These are phyloP conservation scores for Hemitrygon akajei DNA, from an alignment of 2,797 vertebrate species.

Conservation along the genomic window DNA sequence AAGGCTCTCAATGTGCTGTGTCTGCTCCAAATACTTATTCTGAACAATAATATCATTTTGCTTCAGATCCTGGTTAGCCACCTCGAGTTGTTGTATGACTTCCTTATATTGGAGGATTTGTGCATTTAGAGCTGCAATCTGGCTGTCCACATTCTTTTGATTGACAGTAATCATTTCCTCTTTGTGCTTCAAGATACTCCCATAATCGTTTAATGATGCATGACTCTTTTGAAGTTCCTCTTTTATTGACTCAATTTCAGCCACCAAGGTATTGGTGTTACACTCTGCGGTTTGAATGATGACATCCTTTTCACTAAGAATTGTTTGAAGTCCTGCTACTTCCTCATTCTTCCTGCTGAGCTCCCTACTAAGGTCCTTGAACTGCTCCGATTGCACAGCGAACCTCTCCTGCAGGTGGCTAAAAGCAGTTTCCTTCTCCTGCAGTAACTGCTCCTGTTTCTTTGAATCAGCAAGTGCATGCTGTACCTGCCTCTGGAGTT, in stretches of 20 bases:
- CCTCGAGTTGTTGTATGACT: constrained; percentile 58
- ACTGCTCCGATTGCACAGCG: constrained; percentile 53
- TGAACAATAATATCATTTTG: constrained; percentile 67
- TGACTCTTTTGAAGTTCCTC: constrained; percentile 52
- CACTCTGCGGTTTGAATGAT: constrained; percentile 48
- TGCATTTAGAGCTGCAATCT: constrained; percentile 61
- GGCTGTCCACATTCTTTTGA: constrained; percentile 52
- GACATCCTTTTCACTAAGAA: constrained; percentile 48
- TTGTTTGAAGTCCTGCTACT: constrained; percentile 51
- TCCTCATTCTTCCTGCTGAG: constrained; percentile 56
- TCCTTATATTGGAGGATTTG: constrained; percentile 64
- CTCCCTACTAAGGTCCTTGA: constrained; percentile 48
- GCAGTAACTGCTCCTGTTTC: constrained; percentile 45
- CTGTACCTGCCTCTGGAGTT: constrained; percentile 54
- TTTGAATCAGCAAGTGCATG: constrained; percentile 43
- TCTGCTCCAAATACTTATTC: constrained; percentile 61
- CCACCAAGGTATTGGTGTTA: constrained; percentile 50
- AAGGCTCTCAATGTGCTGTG: constrained; percentile 55
- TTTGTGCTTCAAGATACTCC: constrained; percentile 59
- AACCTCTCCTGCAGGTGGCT: constrained; percentile 66
- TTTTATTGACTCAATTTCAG: constrained; percentile 49
- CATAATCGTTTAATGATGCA: constrained; percentile 47
- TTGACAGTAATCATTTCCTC: constrained; percentile 52
- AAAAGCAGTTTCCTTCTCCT: constrained; percentile 61
- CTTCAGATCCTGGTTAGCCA: constrained; percentile 58